A percentile compares a stretch with the other conserved stretches of the same genome.
phyloP scores from a whole-genome alignment of 2,888 invertebrate genomes.

The Ypsolopha scabrella region DNA sequence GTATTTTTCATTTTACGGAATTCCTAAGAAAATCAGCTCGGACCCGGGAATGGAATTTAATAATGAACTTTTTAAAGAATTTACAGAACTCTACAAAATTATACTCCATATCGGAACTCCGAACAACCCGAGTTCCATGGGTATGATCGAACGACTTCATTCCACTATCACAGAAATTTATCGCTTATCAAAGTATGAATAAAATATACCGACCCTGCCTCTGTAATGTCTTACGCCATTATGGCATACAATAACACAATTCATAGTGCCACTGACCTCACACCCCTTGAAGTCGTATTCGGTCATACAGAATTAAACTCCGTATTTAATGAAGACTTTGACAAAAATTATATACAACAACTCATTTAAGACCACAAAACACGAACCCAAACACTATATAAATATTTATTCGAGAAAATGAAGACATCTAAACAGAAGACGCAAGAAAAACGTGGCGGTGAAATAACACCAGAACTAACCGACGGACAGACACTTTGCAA shows the following conservation, averaged over 20 bases:
- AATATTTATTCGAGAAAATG: too few relatives aligned
- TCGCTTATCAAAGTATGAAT: not conserved
- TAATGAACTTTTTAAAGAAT: constrained; percentile 12
- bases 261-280: constrained; percentile 4
- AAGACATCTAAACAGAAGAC: too few relatives aligned
- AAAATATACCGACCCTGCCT: constrained; percentile 3
- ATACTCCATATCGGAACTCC: constrained; percentile 15
- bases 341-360: constrained; percentile 14
- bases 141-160: constrained; percentile 11
- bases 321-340: constrained; percentile 16
- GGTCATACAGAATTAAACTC: too few relatives aligned
- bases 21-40: too few relatives aligned
- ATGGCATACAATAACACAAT: constrained; percentile 17
- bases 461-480: too few relatives aligned
- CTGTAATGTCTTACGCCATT: constrained; percentile 1
- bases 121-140: constrained; percentile 16
- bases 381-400: too few relatives aligned
- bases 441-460: too few relatives aligned
- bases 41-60: too few relatives aligned
- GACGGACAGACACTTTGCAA: too few relatives aligned
- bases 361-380: constrained; percentile 16
- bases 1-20: too few relatives aligned
- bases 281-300: too few relatives aligned
- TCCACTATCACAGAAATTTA: constrained; percentile 1
- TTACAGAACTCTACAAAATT: constrained; percentile 12